These are phyloP conservation scores for Lasioglossum pauxillum DNA, from an alignment of 2,888 invertebrate species.

Conservation along the genomic window DNA sequence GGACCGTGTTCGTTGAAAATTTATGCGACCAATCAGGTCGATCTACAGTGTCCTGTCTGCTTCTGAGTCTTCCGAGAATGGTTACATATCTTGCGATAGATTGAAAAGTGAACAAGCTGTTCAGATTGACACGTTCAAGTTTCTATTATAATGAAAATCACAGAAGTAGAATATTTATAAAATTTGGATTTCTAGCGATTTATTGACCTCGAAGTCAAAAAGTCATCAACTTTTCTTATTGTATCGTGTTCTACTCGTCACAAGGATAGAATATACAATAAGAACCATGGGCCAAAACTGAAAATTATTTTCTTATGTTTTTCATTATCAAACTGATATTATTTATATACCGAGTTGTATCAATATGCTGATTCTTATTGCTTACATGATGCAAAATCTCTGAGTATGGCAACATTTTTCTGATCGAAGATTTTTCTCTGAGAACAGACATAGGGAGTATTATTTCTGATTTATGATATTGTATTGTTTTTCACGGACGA, in stretches of 20 bases:
- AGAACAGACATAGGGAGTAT: background rate
- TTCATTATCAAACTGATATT: no score
- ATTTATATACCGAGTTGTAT: no score
- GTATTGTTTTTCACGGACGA: background rate
- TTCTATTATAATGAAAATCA: background rate
- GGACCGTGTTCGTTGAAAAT: background rate
- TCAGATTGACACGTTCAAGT: background rate
- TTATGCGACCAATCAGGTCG: slow-evolving; percentile 6
- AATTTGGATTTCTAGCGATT: background rate
- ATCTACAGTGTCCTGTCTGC: background rate
- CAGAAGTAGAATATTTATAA: background rate
- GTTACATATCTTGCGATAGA: background rate
- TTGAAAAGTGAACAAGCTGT: background rate
- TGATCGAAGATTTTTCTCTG: no score
- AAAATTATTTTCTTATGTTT: no score
- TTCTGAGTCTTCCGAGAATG: background rate
- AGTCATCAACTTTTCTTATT: no score
- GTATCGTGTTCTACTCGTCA: no score
- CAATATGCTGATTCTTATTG: no score
- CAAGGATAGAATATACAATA: no score
- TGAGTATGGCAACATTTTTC: no score
- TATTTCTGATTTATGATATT: background rate
- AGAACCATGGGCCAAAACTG: no score
- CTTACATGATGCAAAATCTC: no score
- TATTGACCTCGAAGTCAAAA: no score